These are phyloP conservation scores for Catocala sponsa DNA, from an alignment of 2,888 invertebrate genomes.

Conservation along the genomic window DNA sequence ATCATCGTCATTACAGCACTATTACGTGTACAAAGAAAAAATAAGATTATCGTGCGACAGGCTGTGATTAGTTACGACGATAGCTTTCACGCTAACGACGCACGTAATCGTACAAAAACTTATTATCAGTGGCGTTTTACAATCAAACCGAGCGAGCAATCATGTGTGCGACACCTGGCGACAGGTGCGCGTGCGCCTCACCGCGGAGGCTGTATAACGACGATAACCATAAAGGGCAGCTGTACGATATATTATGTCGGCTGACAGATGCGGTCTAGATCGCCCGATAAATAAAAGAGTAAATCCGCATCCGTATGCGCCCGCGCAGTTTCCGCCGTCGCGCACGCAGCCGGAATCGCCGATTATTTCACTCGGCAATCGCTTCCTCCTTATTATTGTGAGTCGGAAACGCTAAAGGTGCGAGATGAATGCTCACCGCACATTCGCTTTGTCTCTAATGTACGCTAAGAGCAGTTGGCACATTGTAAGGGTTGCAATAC, in stretches of 20 bases:
- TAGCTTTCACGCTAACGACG: slow-evolving; percentile 74
- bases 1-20: slow-evolving; percentile 71
- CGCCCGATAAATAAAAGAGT: slow-evolving; percentile 82
- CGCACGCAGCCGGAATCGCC: slow-evolving; percentile 77
- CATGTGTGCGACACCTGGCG: slow-evolving; percentile 72
- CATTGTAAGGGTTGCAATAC: slow-evolving; percentile 56
- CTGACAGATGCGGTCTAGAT: slow-evolving; percentile 86
- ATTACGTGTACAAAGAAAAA: slow-evolving; percentile 65
- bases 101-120: slow-evolving; percentile 64
- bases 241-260: slow-evolving; percentile 75
- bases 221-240: slow-evolving; percentile 80
- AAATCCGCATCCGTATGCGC: slow-evolving; percentile 80
- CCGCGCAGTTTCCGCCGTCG: slow-evolving; percentile 79
- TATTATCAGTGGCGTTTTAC: slow-evolving; percentile 44
- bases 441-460: slow-evolving; percentile 22
- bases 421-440: slow-evolving; percentile 60
- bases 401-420: slow-evolving; percentile 77
- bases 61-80: slow-evolving; percentile 67
- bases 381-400: slow-evolving; percentile 80
- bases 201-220: slow-evolving; percentile 67
- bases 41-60: slow-evolving; percentile 70
- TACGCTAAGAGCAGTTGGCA: slow-evolving; percentile 43
- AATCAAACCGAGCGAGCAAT: slow-evolving; percentile 37
- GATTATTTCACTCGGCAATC: slow-evolving; percentile 82
- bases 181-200: slow-evolving; percentile 74